Conservation (phyloP, 2,888 invertebrate species). For the Leucophora obtusa region DNA sequence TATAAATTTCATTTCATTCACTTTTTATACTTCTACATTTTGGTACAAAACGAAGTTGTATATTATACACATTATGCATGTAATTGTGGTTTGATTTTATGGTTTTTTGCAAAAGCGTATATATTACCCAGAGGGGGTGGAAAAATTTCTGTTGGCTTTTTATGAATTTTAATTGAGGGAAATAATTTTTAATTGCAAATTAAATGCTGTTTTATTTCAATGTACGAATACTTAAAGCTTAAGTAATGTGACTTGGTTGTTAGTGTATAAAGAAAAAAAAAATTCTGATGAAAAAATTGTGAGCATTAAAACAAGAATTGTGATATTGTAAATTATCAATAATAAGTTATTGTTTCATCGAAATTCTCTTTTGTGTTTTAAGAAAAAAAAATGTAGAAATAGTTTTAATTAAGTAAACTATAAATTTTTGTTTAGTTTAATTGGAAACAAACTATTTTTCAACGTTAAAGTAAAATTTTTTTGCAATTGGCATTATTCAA, state of each 20-base stretch:
- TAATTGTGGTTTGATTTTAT: constrained; percentile 63
- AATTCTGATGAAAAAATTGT: not conserved
- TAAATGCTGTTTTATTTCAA: constrained; percentile 60
- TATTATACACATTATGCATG: constrained; percentile 59
- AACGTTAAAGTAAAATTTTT: no score
- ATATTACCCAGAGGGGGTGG: constrained; percentile 50
- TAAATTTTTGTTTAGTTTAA: no score
- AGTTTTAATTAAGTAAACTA: no score
- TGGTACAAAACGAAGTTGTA: constrained; percentile 21
- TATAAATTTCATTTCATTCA: constrained; percentile 46
- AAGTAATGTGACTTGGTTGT: not conserved
- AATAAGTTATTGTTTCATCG: constrained; percentile 13
- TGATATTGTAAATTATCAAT: constrained; percentile 29
- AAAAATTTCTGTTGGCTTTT: constrained; percentile 44
- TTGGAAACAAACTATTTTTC: no score
- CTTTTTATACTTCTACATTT: constrained; percentile 21
- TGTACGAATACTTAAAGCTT: not conserved
- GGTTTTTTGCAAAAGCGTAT: constrained; percentile 30
- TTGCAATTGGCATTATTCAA: no score
- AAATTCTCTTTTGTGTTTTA: not conserved
- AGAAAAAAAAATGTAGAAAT: no score
- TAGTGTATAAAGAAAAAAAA: not conserved
- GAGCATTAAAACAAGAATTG: constrained; percentile 5
- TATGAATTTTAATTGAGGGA: constrained; percentile 62
- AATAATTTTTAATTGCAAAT: constrained; percentile 65